Percentiles rank a stretch among this genome's conserved stretches.
phyloP scores from a whole-genome alignment of 30 jellyfish, hydroid and myxozoan genomes.

The Haliclystus octoradiatus region DNA sequence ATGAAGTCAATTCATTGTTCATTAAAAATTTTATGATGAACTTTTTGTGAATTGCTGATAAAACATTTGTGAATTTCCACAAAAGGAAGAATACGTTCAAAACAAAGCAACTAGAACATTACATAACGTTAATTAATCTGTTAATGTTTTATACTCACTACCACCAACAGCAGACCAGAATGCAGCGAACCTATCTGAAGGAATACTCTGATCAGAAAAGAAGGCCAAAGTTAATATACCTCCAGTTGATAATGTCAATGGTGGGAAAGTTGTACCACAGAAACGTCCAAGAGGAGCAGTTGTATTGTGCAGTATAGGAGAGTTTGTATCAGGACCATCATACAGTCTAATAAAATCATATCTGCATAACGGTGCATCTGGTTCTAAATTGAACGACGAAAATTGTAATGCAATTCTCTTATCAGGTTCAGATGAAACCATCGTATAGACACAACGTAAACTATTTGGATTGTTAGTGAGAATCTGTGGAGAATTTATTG shows the following conservation, averaged over 20 bases:
- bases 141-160: too few relatives aligned
- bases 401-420: constrained; percentile 36
- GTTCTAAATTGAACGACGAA: constrained; percentile 35
- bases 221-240: constrained; percentile 46
- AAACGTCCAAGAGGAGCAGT: constrained; percentile 35
- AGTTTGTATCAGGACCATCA: constrained; percentile 47
- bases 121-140: too few relatives aligned
- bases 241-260: constrained; percentile 48
- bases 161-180: constrained; percentile 42
- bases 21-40: too few relatives aligned
- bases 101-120: too few relatives aligned
- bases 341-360: constrained; percentile 38
- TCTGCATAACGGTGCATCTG: constrained; percentile 21
- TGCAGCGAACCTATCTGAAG: constrained; percentile 54
- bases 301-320: constrained; percentile 17
- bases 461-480: constrained; percentile 40
- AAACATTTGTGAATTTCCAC: too few relatives aligned
- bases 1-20: too few relatives aligned
- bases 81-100: too few relatives aligned
- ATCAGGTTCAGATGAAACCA: constrained; percentile 18
- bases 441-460: constrained; percentile 46
- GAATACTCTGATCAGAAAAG: constrained; percentile 18
- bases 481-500: constrained; percentile 19
- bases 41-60: too few relatives aligned
- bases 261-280: constrained; percentile 51